Conservation (phyloP, 2,888 invertebrate genomes). For the Corbicula japonica region DNA sequence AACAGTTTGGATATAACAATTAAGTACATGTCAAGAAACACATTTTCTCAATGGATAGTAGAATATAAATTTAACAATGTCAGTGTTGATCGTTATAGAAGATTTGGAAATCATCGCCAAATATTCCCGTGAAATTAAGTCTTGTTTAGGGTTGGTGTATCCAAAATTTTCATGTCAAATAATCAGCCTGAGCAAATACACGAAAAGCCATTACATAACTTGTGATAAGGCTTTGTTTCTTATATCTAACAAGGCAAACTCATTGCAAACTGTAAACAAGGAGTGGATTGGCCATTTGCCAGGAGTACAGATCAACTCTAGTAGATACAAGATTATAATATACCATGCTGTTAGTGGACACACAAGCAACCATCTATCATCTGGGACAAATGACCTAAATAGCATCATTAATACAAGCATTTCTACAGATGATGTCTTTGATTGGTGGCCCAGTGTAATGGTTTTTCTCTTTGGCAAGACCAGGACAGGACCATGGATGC, state of each 20-base stretch:
- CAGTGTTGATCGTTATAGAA: slow-evolving; percentile 17
- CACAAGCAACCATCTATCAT: too few relatives aligned
- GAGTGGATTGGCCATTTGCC: slow-evolving; percentile 24
- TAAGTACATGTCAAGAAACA: too few relatives aligned
- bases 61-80: slow-evolving; percentile 9
- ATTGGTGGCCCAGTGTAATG: slow-evolving; percentile 17
- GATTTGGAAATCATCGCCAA: slow-evolving; percentile 5
- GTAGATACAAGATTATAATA: not conserved
- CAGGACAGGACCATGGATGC: not conserved
- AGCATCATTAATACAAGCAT: too few relatives aligned
- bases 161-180: too few relatives aligned
- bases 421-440: slow-evolving; percentile 4
- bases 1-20: too few relatives aligned
- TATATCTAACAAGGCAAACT: not conserved
- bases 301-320: not conserved
- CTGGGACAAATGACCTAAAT: too few relatives aligned
- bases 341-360: too few relatives aligned
- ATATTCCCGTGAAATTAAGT: not conserved
- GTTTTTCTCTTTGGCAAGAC: slow-evolving; percentile 14
- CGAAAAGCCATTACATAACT: too few relatives aligned
- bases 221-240: slow-evolving; percentile 19
- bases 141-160: slow-evolving; percentile 4
- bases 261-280: not conserved
- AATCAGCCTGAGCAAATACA: too few relatives aligned
- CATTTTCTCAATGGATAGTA: too few relatives aligned